These are phyloP conservation scores for Mastacembelus armatus DNA, from an alignment of 2,797 vertebrate species.

Conservation along the genomic window DNA sequence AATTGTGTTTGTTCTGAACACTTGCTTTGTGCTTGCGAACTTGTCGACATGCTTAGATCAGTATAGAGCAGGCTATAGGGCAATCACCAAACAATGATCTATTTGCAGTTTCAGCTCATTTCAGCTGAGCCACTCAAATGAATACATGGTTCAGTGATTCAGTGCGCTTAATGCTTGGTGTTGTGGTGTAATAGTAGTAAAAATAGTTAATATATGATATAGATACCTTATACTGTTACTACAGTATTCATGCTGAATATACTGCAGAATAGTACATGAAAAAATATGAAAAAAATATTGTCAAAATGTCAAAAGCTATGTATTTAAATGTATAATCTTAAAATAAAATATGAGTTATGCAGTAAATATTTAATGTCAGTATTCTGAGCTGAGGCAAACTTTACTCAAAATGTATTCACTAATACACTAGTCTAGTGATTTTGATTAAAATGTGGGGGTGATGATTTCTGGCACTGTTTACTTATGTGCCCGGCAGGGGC, in stretches of 20 bases:
- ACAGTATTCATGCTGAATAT: constrained; percentile 1
- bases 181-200: too few species aligned
- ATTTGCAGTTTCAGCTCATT: constrained; percentile 52
- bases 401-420: constrained; percentile 17
- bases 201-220: too few species aligned
- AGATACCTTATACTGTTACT: constrained; percentile 7
- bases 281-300: background rate
- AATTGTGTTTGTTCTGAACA: constrained; percentile 65
- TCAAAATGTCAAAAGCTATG: too few species aligned
- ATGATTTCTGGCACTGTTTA: too few species aligned
- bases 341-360: constrained; percentile 9
- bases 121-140: constrained; percentile 47
- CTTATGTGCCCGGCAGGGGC: constrained; percentile 15
- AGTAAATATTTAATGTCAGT: background rate
- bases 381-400: background rate
- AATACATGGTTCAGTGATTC: constrained; percentile 49
- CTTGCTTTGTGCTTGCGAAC: constrained; percentile 58
- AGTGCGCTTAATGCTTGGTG: too few species aligned
- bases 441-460: constrained; percentile 51
- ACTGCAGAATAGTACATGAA: background rate
- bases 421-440: constrained; percentile 25
- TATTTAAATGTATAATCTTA: too few species aligned
- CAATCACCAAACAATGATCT: constrained; percentile 56
- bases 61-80: constrained; percentile 24
- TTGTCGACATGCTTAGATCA: constrained; percentile 39